These are phyloP conservation scores for Buceros bicornis DNA, from an alignment of 2,797 vertebrate species.

Conservation along the genomic window DNA sequence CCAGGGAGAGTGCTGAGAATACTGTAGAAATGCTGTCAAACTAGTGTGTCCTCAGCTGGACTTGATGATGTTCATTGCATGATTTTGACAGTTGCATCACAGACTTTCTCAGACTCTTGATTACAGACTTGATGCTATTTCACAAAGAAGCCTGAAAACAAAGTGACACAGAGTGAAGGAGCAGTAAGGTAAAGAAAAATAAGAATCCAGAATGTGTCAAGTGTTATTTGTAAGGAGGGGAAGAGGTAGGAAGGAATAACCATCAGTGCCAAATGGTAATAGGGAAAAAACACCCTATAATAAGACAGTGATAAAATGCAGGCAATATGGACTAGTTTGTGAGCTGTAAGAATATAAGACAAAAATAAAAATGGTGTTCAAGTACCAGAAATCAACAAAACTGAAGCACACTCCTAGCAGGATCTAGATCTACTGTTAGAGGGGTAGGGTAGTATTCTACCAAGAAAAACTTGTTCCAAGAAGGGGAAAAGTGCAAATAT, in stretches of 20 bases:
- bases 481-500: background rate
- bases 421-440: background rate
- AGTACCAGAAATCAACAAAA: background rate
- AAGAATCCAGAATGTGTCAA: background rate
- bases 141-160: background rate
- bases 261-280: background rate
- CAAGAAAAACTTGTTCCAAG: background rate
- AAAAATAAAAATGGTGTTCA: background rate
- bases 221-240: background rate
- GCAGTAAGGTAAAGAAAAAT: background rate
- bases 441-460: background rate
- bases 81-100: background rate
- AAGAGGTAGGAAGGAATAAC: background rate
- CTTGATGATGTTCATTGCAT: accelerated
- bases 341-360: background rate
- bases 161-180: background rate
- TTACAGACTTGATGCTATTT: background rate
- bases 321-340: background rate
- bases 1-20: background rate
- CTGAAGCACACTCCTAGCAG: background rate
- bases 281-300: background rate
- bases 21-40: background rate
- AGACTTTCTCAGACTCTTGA: background rate
- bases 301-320: background rate
- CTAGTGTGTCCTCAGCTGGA: background rate